Evolutionary conservation across 2,797 vertebrate genomes (phyloP).

Genomic region (Sebastes miniatus): DNA sequence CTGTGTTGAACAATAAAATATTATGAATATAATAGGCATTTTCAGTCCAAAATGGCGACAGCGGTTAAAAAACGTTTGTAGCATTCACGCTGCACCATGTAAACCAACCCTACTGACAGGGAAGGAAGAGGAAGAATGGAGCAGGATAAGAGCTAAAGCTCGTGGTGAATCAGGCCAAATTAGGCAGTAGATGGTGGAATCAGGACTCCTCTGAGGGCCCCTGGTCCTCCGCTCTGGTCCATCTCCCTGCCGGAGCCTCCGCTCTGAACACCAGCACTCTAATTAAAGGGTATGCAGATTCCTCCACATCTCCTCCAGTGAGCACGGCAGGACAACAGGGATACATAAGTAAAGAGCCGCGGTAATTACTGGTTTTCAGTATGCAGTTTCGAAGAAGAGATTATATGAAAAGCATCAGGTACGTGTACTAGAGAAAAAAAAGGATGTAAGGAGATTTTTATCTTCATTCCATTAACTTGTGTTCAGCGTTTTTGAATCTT

Average conservation of each 20-base stretch:
- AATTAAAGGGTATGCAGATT: slow-evolving; percentile 80
- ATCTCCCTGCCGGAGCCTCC: slow-evolving; percentile 43
- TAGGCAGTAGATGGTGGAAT: slow-evolving; percentile 54
- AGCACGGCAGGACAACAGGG: slow-evolving; percentile 66
- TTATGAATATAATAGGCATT: too few relatives aligned
- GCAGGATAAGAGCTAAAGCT: slow-evolving; percentile 18
- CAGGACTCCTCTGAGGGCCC: slow-evolving; percentile 43
- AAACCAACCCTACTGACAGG: background rate
- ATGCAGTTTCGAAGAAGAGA: slow-evolving; percentile 44
- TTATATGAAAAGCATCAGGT: slow-evolving; percentile 29
- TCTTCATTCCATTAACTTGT: background rate
- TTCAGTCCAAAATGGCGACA: too few relatives aligned
- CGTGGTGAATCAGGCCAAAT: slow-evolving; percentile 55
- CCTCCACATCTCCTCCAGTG: slow-evolving; percentile 60
- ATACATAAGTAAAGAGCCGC: slow-evolving; percentile 67
- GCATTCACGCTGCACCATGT: background rate
- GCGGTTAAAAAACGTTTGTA: background rate
- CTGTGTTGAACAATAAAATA: too few relatives aligned
- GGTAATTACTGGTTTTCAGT: slow-evolving; percentile 70
- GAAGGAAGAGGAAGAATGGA: background rate
- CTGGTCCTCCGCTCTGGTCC: slow-evolving; percentile 53
- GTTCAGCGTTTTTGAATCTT: background rate
- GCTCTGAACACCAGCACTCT: slow-evolving; percentile 46
- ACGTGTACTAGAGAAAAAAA: background rate
- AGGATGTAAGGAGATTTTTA: slow-evolving; percentile 16